These are phyloP conservation scores for Pardalotus punctatus DNA, from an alignment of 2,113 vertebrate species.

Conservation along the genomic window DNA sequence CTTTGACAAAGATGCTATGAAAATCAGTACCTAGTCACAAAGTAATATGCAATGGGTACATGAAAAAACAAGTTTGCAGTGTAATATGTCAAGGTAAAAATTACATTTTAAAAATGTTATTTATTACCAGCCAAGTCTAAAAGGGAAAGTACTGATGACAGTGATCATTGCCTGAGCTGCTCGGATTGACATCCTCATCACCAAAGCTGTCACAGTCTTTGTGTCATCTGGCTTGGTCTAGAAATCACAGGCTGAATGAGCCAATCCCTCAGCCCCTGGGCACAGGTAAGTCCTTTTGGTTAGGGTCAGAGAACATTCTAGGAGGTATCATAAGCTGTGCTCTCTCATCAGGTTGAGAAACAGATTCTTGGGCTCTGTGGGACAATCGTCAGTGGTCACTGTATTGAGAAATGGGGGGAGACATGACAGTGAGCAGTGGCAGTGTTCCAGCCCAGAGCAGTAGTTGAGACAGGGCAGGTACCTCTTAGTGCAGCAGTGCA, in stretches of 20 bases:
- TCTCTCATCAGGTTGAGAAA: neutral
- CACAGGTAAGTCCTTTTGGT: too few relatives aligned
- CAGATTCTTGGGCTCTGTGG: neutral
- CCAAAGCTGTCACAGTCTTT: accelerated
- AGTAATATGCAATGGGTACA: neutral
- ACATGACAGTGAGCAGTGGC: accelerated
- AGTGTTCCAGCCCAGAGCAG: neutral
- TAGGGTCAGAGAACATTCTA: accelerated
- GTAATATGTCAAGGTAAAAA: neutral
- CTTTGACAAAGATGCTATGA: neutral
- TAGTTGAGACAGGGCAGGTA: neutral
- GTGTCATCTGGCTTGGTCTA: neutral
- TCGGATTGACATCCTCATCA: neutral
- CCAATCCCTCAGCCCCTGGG: neutral
- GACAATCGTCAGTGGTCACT: too few relatives aligned
- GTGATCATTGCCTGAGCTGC: neutral
- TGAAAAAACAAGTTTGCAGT: neutral
- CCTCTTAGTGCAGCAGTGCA: neutral
- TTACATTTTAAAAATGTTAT: neutral
- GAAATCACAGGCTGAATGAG: neutral
- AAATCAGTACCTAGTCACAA: neutral
- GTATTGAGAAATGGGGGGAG: neutral
- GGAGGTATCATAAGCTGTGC: neutral
- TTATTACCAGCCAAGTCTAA: neutral
- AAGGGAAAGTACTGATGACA: too few relatives aligned